A percentile compares a stretch with the other conserved stretches of the same genome.
Conservation (phyloP, 2,797 vertebrate species). For the Gadopsis marmoratus region DNA sequence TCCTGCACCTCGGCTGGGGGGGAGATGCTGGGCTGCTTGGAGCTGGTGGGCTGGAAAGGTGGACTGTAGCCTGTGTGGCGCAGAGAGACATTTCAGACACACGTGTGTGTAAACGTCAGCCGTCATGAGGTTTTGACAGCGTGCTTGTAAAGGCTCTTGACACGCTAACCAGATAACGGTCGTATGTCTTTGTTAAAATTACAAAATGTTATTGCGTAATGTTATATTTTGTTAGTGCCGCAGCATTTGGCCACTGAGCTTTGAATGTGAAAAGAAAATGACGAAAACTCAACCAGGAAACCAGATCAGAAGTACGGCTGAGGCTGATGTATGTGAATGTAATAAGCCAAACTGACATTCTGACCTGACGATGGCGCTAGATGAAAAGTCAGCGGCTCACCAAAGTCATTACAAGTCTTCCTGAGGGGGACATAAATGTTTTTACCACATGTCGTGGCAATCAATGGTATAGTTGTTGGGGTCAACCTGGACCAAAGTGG, state of each 20-base stretch:
- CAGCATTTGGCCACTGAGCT: not conserved
- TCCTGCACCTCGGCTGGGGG: constrained; percentile 29
- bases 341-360: not conserved
- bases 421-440: not conserved
- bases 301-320: no score
- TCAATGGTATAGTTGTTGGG: not conserved
- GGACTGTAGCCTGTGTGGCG: constrained; percentile 69
- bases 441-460: not conserved
- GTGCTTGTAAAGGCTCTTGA: not conserved
- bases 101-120: not conserved
- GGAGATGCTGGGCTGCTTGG: constrained; percentile 38
- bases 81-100: constrained; percentile 49
- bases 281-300: not conserved
- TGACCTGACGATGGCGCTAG: not conserved
- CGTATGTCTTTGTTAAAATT: not conserved
- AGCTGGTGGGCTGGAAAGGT: constrained; percentile 36
- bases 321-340: no score
- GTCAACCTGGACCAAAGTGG: not conserved
- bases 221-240: not conserved
- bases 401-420: not conserved
- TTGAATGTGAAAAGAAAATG: not conserved
- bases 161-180: not conserved
- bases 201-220: not conserved
- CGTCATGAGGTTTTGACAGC: constrained; percentile 29
- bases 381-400: not conserved